Evolutionary conservation across 2,113 vertebrate genomes (phyloP).

Genomic region (Podilymbus podiceps): DNA sequence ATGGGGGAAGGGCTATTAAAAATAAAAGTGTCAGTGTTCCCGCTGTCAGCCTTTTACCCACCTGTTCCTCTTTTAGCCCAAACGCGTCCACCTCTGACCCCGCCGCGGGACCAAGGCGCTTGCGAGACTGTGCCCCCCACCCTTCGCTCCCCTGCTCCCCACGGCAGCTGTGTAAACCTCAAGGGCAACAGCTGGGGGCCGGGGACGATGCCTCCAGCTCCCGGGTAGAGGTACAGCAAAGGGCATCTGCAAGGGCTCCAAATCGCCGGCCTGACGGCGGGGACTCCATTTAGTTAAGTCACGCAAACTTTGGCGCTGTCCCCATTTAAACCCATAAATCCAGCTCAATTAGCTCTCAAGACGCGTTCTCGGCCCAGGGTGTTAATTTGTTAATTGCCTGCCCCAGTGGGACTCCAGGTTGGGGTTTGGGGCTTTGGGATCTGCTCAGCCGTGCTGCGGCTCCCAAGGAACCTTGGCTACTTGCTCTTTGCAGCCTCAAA

Average conservation of each 20-base stretch:
- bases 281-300: background rate
- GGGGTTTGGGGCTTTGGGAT: background rate
- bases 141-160: background rate
- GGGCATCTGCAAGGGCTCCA: background rate
- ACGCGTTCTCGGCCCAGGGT: accelerated
- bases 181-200: constrained; percentile 66
- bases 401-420: background rate
- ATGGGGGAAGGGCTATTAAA: background rate
- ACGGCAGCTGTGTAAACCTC: constrained; percentile 75
- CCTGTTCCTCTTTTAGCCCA: constrained; percentile 65
- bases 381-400: background rate
- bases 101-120: background rate
- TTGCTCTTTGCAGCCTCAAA: accelerated
- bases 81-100: constrained; percentile 61
- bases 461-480: background rate
- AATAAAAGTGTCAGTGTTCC: constrained; percentile 58
- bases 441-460: background rate
- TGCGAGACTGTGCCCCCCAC: background rate
- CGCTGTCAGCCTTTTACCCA: constrained; percentile 9
- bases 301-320: background rate
- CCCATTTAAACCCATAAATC: background rate
- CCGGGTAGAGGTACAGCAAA: background rate
- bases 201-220: background rate
- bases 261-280: background rate
- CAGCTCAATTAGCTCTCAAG: background rate